A percentile compares a stretch with the other conserved stretches of the same genome.
Evolutionary conservation across 2,113 vertebrate genomes (phyloP).

Genomic region (Pitta sordida): DNA sequence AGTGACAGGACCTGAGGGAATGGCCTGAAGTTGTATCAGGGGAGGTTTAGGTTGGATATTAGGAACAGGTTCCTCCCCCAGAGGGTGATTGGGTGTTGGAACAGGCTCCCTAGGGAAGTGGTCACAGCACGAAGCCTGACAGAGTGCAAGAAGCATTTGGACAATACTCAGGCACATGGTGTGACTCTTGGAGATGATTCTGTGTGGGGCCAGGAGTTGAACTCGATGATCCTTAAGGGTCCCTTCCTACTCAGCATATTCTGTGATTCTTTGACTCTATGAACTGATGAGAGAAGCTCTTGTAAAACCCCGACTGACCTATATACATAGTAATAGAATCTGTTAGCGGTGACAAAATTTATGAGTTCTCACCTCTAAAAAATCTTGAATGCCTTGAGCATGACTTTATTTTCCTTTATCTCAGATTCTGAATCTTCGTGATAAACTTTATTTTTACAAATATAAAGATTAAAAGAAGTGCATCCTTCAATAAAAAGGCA

Average conservation of each 20-base stretch:
- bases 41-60: neutral
- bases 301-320: neutral
- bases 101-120: neutral
- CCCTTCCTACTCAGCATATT: neutral
- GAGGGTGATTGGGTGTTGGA: neutral
- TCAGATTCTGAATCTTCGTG: neutral
- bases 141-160: neutral
- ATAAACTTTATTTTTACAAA: neutral
- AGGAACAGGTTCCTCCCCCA: neutral
- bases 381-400: neutral
- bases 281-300: neutral
- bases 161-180: neutral
- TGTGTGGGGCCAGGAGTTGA: neutral
- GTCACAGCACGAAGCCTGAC: neutral
- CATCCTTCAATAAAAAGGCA: neutral
- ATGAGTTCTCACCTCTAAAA: neutral
- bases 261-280: neutral
- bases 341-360: neutral
- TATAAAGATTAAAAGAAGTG: neutral
- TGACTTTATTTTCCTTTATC: neutral
- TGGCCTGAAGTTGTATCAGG: neutral
- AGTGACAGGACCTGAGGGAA: neutral
- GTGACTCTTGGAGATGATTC: neutral
- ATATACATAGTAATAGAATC: neutral
- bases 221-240: neutral